A percentile compares a stretch with the other conserved stretches of the same genome.
Evolutionary conservation across 2,113 vertebrate species (phyloP).

Genomic region (Cottus gobio): DNA sequence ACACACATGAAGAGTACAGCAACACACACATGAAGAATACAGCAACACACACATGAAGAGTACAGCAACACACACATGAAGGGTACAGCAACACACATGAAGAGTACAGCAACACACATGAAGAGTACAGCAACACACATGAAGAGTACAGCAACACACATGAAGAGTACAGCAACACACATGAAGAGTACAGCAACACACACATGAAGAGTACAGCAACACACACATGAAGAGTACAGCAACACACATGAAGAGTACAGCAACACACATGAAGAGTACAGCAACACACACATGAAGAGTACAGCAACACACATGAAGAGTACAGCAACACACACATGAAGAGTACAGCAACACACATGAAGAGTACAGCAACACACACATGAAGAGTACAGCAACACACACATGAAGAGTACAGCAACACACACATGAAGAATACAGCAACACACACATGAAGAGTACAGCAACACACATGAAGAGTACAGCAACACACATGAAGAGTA

Average conservation of each 20-base stretch:
- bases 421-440: no score
- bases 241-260: slow-evolving; percentile 8
- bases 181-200: slow-evolving; percentile 4
- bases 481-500: slow-evolving; percentile 10
- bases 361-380: slow-evolving; percentile 8
- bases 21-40: slow-evolving; percentile 5
- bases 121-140: slow-evolving; percentile 7
- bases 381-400: no score
- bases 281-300: slow-evolving; percentile 3
- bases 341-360: slow-evolving; percentile 5
- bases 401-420: slow-evolving; percentile 4
- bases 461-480: slow-evolving; percentile 11
- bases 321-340: slow-evolving; percentile 4
- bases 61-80: slow-evolving; percentile 9
- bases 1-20: no score
- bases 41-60: slow-evolving; percentile 5
- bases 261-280: slow-evolving; percentile 13
- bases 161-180: slow-evolving; percentile 4
- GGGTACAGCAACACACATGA: slow-evolving; percentile 10
- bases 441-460: slow-evolving; percentile 6
- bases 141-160: no score
- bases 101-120: no score
- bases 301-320: slow-evolving; percentile 14
- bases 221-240: no score
- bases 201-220: slow-evolving; percentile 5